phyloP scores from a whole-genome alignment of 2,888 invertebrate species.

The Gordius sp. region DNA sequence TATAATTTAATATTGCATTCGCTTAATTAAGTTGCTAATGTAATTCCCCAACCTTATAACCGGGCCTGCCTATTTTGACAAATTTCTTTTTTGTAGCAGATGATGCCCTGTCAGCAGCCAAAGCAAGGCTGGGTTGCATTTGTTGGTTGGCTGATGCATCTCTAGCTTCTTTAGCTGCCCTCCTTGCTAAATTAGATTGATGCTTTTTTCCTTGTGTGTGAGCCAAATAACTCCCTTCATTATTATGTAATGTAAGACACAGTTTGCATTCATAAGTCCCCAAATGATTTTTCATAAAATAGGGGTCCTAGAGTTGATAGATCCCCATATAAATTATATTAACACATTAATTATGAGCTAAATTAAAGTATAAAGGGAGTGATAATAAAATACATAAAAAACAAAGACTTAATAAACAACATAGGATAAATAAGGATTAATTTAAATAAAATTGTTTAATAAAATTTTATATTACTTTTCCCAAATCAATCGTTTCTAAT shows the following conservation, averaged over 20 bases:
- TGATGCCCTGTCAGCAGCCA: constrained; percentile 48
- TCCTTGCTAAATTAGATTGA: constrained; percentile 82
- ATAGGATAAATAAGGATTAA: background rate
- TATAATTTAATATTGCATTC: too few species aligned
- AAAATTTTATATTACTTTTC: constrained; percentile 37
- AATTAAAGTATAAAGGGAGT: background rate
- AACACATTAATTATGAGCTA: constrained; percentile 8
- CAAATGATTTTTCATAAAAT: constrained; percentile 99
- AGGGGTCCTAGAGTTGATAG: constrained; percentile 56
- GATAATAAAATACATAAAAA: background rate
- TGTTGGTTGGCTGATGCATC: constrained; percentile 53
- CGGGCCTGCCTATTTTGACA: constrained; percentile 94
- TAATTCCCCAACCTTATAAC: constrained; percentile 45
- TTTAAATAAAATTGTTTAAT: background rate
- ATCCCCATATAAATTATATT: constrained; percentile 6
- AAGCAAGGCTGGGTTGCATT: constrained; percentile 21
- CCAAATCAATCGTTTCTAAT: constrained; percentile 84
- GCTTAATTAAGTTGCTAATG: too few species aligned
- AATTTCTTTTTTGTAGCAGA: constrained; percentile 93
- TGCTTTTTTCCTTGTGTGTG: constrained; percentile 99
- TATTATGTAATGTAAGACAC: constrained; percentile 88
- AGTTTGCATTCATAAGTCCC: constrained; percentile 93
- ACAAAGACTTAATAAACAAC: background rate
- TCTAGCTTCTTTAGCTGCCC: constrained; percentile 93
- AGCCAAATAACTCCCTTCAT: constrained; percentile 66